Conservation (phyloP, 2,888 invertebrate genomes). For the Xanthia icteritia region DNA sequence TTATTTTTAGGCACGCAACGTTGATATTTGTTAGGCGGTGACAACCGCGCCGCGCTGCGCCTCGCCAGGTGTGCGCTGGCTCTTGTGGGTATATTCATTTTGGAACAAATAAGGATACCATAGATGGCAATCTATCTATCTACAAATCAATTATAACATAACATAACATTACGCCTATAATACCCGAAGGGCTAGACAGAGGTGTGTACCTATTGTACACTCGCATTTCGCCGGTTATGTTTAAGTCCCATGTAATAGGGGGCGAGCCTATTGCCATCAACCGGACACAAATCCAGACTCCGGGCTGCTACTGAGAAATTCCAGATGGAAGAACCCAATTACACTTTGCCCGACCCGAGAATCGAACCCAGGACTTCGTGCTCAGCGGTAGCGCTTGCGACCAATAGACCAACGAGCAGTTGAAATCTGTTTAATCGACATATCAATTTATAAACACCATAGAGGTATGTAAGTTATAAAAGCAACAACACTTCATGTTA, state of each 20-base stretch:
- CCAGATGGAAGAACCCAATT: not conserved
- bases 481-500: not conserved
- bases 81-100: constrained; percentile 6
- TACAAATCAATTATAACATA: not conserved
- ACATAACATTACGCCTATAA: not conserved
- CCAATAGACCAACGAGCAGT: no score
- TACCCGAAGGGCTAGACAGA: not conserved
- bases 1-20: no score
- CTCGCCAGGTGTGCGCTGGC: no score
- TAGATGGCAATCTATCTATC: not conserved
- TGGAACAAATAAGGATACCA: not conserved
- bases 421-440: not conserved
- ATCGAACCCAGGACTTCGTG: not conserved
- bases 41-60: no score
- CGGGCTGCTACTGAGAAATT: not conserved
- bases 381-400: not conserved
- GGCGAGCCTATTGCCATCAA: not conserved
- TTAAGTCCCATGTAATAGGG: not conserved
- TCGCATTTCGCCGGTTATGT: not conserved
- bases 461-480: not conserved
- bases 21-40: no score
- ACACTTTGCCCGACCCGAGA: not conserved
- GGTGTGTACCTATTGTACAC: not conserved
- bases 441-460: not conserved
- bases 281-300: not conserved